Evolutionary conservation across 53 echinoderm and acorn worm species (phyloP).

Genomic region (Henricia sp.): DNA sequence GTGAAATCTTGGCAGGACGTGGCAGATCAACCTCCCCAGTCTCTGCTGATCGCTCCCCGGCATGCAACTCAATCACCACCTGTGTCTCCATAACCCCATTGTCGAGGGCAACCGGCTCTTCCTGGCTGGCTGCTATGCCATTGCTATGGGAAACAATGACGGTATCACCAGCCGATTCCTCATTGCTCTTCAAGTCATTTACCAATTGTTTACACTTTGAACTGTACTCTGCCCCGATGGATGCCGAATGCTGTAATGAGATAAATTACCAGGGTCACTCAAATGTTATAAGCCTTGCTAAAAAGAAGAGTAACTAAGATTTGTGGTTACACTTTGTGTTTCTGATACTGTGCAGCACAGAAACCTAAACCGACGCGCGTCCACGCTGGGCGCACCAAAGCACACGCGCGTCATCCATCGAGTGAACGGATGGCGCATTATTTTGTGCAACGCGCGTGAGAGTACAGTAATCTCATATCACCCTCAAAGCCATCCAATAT

Average conservation of each 20-base stretch:
- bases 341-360: too few relatives aligned
- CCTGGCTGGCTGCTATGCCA: conserved; percentile 38
- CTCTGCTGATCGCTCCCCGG: conserved; percentile 20
- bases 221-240: conserved; percentile 68
- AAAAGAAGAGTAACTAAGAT: neutral
- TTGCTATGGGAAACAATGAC: conserved; percentile 27
- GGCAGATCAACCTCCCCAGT: conserved; percentile 17
- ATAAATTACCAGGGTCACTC: neutral
- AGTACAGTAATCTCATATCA: too few relatives aligned
- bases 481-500: too few relatives aligned
- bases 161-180: conserved; percentile 45
- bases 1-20: neutral
- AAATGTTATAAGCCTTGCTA: neutral
- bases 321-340: neutral
- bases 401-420: neutral
- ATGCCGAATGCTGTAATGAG: conserved; percentile 55
- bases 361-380: too few relatives aligned
- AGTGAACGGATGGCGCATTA: too few relatives aligned
- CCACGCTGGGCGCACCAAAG: neutral
- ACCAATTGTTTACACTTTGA: conserved; percentile 63
- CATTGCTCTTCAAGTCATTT: conserved; percentile 65
- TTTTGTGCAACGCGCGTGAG: too few relatives aligned
- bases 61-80: conserved; percentile 20
- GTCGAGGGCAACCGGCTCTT: neutral
- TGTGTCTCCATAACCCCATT: conserved; percentile 20